These are phyloP conservation scores for Nematopogon swammerdamellus DNA, from an alignment of 2,888 invertebrate genomes.

Conservation along the genomic window DNA sequence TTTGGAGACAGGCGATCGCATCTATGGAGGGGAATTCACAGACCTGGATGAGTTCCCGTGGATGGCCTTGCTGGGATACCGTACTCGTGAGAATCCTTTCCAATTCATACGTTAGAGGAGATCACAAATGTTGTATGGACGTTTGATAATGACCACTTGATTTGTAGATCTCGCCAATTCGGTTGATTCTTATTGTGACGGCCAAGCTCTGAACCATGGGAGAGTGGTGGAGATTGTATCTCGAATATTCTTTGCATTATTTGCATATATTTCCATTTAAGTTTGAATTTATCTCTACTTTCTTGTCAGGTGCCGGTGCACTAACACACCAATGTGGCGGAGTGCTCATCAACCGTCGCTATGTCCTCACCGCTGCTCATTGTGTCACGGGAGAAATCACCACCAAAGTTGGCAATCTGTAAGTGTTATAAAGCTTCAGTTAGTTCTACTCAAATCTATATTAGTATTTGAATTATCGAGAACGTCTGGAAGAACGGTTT, in stretches of 20 bases:
- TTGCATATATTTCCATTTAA: too few species aligned
- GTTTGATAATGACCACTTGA: too few species aligned
- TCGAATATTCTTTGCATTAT: too few species aligned
- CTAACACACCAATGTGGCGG: constrained; percentile 61
- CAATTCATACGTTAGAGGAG: constrained; percentile 8
- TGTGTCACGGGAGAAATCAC: constrained; percentile 53
- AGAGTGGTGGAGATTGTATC: too few species aligned
- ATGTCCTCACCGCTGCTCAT: constrained; percentile 61
- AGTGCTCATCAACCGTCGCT: constrained; percentile 53
- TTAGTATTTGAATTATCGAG: too few species aligned
- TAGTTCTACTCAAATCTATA: constrained; percentile 1
- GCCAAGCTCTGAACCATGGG: too few species aligned
- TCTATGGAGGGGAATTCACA: constrained; percentile 59
- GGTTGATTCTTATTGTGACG: too few species aligned
- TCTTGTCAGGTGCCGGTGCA: constrained; percentile 20
- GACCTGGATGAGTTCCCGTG: constrained; percentile 64
- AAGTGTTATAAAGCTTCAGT: too few species aligned
- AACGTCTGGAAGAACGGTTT: too few species aligned
- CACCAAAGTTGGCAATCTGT: constrained; percentile 49
- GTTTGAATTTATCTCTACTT: neutral
- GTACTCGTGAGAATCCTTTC: constrained; percentile 48
- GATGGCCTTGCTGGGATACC: constrained; percentile 59
- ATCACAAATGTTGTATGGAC: too few species aligned
- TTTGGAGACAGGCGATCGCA: constrained; percentile 52
- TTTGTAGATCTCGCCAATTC: too few species aligned